Percentiles rank a stretch among this genome's conserved stretches.
These are phyloP conservation scores for Xestia xanthographa DNA, from an alignment of 2,888 invertebrate species.

Conservation along the genomic window DNA sequence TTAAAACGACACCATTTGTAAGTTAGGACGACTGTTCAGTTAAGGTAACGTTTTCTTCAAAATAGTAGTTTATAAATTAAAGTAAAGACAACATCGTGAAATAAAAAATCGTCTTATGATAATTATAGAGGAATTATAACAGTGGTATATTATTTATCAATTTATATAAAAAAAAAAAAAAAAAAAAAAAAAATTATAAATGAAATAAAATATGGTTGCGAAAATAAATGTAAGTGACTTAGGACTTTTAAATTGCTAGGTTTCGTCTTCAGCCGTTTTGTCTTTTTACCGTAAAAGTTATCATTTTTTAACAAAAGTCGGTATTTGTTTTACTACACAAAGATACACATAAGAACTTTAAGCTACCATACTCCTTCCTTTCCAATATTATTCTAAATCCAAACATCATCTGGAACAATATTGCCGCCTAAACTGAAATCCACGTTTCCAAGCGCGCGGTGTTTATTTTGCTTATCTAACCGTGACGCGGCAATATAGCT, in stretches of 20 bases:
- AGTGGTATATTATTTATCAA: not conserved
- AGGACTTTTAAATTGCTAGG: not conserved
- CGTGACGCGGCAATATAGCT: conserved; percentile 50
- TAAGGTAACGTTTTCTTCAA: conserved; percentile 18
- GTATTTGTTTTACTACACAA: not conserved
- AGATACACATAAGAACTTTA: not conserved
- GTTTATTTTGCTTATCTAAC: conserved; percentile 61
- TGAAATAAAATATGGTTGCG: no score
- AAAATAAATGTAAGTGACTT: not conserved
- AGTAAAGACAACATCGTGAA: no score
- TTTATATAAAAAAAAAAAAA: no score
- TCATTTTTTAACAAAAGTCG: not conserved
- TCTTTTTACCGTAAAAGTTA: not conserved
- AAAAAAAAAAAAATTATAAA: no score
- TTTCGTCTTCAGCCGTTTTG: not conserved
- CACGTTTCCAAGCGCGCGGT: conserved; percentile 17
- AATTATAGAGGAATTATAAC: not conserved
- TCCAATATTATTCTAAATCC: conserved; percentile 29
- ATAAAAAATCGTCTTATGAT: not conserved
- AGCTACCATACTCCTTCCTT: not conserved
- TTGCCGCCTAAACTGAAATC: conserved; percentile 47
- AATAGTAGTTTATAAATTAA: not conserved
- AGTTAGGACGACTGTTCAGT: conserved; percentile 13
- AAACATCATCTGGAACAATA: conserved; percentile 30
- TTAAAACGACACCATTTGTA: conserved; percentile 39